These are phyloP conservation scores for Melinaea marsaeus DNA, from an alignment of 2,888 invertebrate species.

Conservation along the genomic window DNA sequence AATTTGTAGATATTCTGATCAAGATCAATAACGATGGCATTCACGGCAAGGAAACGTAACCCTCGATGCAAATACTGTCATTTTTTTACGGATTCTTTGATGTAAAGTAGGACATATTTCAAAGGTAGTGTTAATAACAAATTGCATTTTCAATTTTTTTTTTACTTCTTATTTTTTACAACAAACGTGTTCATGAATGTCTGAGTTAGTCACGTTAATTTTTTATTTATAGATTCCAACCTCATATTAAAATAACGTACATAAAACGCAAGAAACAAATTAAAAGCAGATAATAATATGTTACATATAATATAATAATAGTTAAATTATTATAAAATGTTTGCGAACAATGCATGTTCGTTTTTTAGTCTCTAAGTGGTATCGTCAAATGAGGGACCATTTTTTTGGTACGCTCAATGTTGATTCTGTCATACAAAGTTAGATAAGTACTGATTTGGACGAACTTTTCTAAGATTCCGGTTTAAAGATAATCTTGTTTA, in stretches of 20 bases:
- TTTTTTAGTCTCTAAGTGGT: conserved; percentile 19
- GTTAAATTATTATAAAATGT: too few relatives aligned
- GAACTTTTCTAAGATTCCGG: conserved; percentile 39
- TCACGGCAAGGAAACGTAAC: conserved; percentile 30
- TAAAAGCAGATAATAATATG: background rate
- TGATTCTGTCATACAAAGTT: conserved; percentile 37
- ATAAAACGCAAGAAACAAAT: background rate
- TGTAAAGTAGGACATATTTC: too few relatives aligned
- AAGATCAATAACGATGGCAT: conserved; percentile 48
- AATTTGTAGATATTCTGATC: conserved; percentile 52
- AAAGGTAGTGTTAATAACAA: too few relatives aligned
- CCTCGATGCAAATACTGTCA: conserved; percentile 43
- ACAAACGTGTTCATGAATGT: too few relatives aligned
- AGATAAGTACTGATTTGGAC: conserved; percentile 49
- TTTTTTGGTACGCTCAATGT: conserved; percentile 25
- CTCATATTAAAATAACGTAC: too few relatives aligned
- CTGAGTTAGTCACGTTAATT: too few relatives aligned
- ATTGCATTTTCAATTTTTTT: too few relatives aligned
- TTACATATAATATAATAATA: background rate
- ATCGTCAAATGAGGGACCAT: conserved; percentile 42
- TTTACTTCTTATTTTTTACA: too few relatives aligned
- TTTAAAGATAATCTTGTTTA: conserved; percentile 48
- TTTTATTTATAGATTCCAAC: too few relatives aligned
- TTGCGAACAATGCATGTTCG: conserved; percentile 22
- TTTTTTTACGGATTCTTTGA: conserved; percentile 29